Percentiles rank a stretch among this genome's conserved stretches.
phyloP scores from a whole-genome alignment of 2,888 invertebrate genomes.

The Caenorhabditis uteleia region DNA sequence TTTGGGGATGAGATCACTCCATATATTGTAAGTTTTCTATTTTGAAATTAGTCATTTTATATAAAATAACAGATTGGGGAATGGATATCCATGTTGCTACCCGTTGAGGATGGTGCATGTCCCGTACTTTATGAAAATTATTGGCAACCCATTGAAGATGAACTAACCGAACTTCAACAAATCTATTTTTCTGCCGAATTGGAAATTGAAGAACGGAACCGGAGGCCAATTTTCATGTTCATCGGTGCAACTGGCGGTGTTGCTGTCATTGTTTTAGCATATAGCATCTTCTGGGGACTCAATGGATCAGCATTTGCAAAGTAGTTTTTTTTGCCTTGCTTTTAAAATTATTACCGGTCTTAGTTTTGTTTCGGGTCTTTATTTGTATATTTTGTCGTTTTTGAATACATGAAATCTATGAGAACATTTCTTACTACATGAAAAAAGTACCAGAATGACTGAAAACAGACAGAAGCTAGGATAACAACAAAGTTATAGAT shows the following conservation, averaged over 20 bases:
- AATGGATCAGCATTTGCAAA: conserved; percentile 52
- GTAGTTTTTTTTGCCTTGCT: background rate
- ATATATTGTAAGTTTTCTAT: conserved; percentile 12
- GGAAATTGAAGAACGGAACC: conserved; percentile 33
- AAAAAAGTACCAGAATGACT: too few relatives aligned
- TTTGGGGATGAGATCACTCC: conserved; percentile 33
- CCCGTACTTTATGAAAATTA: conserved; percentile 24
- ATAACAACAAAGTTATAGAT: too few relatives aligned
- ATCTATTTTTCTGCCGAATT: conserved; percentile 39
- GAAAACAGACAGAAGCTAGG: too few relatives aligned
- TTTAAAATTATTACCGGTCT: background rate
- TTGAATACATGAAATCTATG: too few relatives aligned
- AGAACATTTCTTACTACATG: too few relatives aligned
- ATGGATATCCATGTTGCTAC: conserved; percentile 27
- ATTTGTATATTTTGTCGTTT: too few relatives aligned
- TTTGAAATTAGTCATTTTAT: background rate
- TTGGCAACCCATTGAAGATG: conserved; percentile 40
- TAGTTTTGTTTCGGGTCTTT: too few relatives aligned
- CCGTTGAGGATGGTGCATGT: conserved; percentile 29
- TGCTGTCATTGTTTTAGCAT: conserved; percentile 50
- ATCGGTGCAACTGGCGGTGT: conserved; percentile 51
- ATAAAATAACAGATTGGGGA: conserved; percentile 21
- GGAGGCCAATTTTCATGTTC: conserved; percentile 32
- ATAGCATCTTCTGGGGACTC: conserved; percentile 58
- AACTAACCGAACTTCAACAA: conserved; percentile 47